Conservation (phyloP, 2,113 vertebrate genomes). For the Struthidea cinerea region DNA sequence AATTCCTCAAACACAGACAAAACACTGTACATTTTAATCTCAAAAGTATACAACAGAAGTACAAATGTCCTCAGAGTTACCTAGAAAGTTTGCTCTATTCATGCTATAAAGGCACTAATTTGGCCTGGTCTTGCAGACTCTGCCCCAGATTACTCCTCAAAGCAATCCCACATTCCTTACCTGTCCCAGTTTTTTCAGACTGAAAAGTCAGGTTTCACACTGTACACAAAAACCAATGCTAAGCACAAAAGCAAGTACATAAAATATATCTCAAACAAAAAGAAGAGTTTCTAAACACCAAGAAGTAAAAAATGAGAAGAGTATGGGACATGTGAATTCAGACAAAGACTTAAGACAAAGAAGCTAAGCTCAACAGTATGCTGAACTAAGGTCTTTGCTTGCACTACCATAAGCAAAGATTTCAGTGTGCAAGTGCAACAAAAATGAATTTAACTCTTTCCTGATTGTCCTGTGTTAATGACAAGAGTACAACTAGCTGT, state of each 20-base stretch:
- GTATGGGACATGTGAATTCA: background rate
- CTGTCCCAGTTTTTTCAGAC: background rate
- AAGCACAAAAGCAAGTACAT: background rate
- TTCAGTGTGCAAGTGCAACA: background rate
- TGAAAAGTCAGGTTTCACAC: background rate
- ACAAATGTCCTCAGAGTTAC: background rate
- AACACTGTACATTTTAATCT: background rate
- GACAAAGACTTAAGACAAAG: background rate
- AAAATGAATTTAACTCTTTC: background rate
- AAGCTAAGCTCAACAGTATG: background rate
- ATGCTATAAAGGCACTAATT: background rate
- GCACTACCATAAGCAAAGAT: background rate
- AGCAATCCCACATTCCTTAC: background rate
- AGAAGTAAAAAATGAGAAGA: background rate
- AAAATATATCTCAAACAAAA: background rate
- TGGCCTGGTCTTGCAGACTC: background rate
- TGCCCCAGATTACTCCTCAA: background rate
- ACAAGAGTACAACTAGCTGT: background rate
- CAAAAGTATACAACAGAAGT: background rate
- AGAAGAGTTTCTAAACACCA: background rate
- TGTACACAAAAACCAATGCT: background rate
- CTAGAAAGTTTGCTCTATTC: background rate
- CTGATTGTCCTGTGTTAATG: background rate
- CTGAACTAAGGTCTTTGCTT: background rate
- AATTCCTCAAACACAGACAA: background rate